A percentile compares a stretch with the other conserved stretches of the same genome.
These are phyloP conservation scores for Micoletzkya japonica DNA, from an alignment of 2,888 invertebrate genomes.

Conservation along the genomic window DNA sequence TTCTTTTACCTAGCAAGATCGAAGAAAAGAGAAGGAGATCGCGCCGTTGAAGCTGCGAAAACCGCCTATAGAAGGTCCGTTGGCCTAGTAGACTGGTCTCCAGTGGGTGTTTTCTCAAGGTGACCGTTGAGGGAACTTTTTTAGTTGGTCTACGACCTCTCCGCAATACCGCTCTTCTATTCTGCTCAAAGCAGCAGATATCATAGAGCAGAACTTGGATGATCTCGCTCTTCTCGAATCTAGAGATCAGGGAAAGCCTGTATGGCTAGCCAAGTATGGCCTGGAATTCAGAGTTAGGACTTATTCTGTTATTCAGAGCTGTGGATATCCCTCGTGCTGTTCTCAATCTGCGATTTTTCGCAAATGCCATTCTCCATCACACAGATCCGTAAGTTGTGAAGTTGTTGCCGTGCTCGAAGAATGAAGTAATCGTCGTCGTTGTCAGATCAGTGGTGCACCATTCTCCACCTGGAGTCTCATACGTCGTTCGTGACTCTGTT, in stretches of 20 bases:
- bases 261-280: constrained; percentile 62
- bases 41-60: constrained; percentile 67
- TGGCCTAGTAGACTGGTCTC: neutral
- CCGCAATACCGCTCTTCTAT: constrained; percentile 64
- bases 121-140: constrained; percentile 19
- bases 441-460: constrained; percentile 51
- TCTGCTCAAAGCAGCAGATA: constrained; percentile 22
- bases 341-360: constrained; percentile 70
- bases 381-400: constrained; percentile 63
- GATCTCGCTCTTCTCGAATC: constrained; percentile 69
- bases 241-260: constrained; percentile 70
- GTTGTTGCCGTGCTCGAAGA: neutral
- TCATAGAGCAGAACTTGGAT: constrained; percentile 37
- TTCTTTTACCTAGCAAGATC: constrained; percentile 64
- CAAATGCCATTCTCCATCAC: constrained; percentile 65
- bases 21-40: constrained; percentile 61
- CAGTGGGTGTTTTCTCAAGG: neutral
- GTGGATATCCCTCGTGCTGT: constrained; percentile 70
- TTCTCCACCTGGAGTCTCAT: constrained; percentile 65
- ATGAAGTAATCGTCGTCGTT: constrained; percentile 32
- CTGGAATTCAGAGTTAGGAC: neutral
- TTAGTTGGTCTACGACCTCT: constrained; percentile 68
- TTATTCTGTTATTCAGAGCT: constrained; percentile 30
- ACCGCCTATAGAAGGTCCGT: constrained; percentile 66
- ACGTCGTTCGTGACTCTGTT: constrained; percentile 67